Evolutionary conservation across 2,797 vertebrate species (phyloP), one percentile per base, ranked within the genome.

Genomic region (Anguilla obscura): DNA sequence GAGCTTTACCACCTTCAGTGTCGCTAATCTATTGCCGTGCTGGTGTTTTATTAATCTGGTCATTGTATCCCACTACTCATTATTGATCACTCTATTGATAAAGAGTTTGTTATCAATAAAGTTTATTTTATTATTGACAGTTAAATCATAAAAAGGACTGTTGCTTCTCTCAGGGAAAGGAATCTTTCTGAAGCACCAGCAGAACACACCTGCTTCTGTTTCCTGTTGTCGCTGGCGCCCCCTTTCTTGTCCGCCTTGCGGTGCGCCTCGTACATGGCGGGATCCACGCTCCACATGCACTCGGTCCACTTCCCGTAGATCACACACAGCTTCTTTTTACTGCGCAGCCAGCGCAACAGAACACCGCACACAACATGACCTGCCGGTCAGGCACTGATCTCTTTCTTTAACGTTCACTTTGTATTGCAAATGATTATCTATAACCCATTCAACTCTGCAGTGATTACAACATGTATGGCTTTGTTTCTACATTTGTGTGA

Each of bases 231-330:
- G 91, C 93, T 74, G 90, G 79, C 24, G 40, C 89, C 93, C 94
- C 82, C 96, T 92, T 96, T 97, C 92, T 94, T 97, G 86, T 99
- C 98, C 0, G 94, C 95, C 93, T 97, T 99, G 91, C 95, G 97
- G 92, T 97, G 95, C 60, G 95, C 93, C 87, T 99, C 98, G 0
- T 97, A 99, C 0, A 92, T 89, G 8, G 92, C 95, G n/a, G 97
- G 96, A 80, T 99, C 97, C 0, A 98, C 93, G 16, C 98, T 97
- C 98, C 97, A 99, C 91, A 99, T 94, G 84, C 98, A 99, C 90
- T 99, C 98, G 0, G 98, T 99, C 98, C 98, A 99, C 91, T 99
- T 99, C 74, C 98, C 98, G 27, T 99, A 99, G 93, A 99, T 97
- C 58, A 99, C 94, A 9, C 96, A 97, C 56, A 95, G 95, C 94